Conservation (phyloP, 2,797 vertebrate genomes). For the Neosalanx taihuensis region DNA sequence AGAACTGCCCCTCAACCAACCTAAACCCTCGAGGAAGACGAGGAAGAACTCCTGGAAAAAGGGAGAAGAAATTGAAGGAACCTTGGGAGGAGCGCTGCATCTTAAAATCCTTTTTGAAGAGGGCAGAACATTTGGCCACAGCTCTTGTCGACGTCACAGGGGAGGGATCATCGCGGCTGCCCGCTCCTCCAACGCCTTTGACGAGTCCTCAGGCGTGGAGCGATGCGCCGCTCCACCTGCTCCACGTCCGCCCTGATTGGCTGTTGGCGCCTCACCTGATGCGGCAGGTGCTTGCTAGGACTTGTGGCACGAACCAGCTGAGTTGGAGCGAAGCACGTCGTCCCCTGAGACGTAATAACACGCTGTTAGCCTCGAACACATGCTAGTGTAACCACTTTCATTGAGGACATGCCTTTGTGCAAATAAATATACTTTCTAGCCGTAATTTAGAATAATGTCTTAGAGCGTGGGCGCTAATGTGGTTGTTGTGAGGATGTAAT, state of each 20-base stretch:
- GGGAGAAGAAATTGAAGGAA: too few species aligned
- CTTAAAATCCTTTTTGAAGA: background rate
- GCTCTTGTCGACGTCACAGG: background rate
- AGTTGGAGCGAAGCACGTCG: background rate
- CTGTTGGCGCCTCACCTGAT: background rate
- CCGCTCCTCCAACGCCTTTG: background rate
- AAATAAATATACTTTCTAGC: background rate
- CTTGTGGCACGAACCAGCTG: background rate
- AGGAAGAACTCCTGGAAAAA: too few species aligned
- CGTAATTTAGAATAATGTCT: background rate
- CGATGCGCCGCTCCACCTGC: background rate
- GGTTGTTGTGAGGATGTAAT: too few species aligned
- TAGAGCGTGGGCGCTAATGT: too few species aligned
- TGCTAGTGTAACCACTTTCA: background rate
- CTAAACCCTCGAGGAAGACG: too few species aligned
- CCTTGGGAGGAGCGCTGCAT: too few species aligned
- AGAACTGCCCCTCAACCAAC: too few species aligned
- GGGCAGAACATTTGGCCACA: background rate
- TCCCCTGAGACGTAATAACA: background rate
- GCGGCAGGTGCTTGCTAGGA: background rate
- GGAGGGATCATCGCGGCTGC: background rate
- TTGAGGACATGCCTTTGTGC: background rate
- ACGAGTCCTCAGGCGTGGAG: constrained; percentile 3
- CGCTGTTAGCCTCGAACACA: background rate
- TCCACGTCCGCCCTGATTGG: background rate